Percentiles rank a stretch among this genome's conserved stretches.
These are phyloP conservation scores for Enteromius fasciolatus DNA, from an alignment of 2,797 vertebrate species.

Conservation along the genomic window DNA sequence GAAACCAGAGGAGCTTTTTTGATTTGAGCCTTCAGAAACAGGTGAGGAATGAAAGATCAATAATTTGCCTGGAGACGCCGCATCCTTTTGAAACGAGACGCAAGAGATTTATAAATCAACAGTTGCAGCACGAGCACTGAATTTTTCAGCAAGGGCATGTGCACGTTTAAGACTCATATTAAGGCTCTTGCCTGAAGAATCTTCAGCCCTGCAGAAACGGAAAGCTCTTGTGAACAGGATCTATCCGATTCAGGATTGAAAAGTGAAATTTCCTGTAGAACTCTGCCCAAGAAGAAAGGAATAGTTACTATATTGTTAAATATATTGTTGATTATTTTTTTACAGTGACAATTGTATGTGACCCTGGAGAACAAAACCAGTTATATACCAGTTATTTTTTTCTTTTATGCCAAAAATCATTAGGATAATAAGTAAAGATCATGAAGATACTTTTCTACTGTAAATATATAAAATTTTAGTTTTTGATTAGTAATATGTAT, in stretches of 20 bases:
- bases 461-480: too few relatives aligned
- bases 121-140: not conserved
- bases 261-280: constrained; percentile 74
- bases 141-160: not conserved
- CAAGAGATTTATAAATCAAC: constrained; percentile 5
- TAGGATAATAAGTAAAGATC: too few relatives aligned
- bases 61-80: constrained; percentile 77
- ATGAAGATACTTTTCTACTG: too few relatives aligned
- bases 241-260: constrained; percentile 65
- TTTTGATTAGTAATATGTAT: too few relatives aligned
- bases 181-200: constrained; percentile 73
- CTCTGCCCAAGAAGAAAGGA: constrained; percentile 61
- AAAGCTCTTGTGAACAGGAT: constrained; percentile 69
- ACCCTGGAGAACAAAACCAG: too few relatives aligned
- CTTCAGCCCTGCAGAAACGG: constrained; percentile 73
- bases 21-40: constrained; percentile 66
- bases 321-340: not conserved
- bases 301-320: not conserved
- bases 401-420: too few relatives aligned
- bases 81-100: constrained; percentile 61
- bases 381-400: too few relatives aligned
- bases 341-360: not conserved
- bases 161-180: not conserved
- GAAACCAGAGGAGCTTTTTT: constrained; percentile 70
- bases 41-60: constrained; percentile 79